Conservation (phyloP, 2,888 invertebrate species). For the Latrodectus elegans region DNA sequence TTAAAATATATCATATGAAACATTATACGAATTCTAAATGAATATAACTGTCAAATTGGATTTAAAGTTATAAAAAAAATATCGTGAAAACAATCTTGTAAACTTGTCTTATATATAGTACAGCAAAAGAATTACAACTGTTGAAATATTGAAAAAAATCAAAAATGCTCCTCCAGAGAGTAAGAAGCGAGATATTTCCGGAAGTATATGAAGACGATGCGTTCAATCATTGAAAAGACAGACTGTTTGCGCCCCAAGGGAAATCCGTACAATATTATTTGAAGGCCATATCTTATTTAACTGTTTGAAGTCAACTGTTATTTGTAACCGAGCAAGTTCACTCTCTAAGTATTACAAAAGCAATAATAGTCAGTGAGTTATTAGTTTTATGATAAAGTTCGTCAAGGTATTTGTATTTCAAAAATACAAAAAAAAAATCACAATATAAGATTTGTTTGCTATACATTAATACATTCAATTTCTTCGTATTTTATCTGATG, state of each 20-base stretch:
- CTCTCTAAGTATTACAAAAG: too few relatives aligned
- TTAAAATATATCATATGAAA: too few relatives aligned
- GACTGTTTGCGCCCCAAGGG: background rate
- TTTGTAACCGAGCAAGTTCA: background rate
- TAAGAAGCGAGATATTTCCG: background rate
- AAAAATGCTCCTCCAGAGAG: background rate
- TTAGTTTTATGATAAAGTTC: too few relatives aligned
- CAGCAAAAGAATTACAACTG: background rate
- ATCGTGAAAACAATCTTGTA: background rate
- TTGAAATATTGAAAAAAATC: background rate
- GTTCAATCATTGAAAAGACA: background rate
- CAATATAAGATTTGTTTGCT: too few relatives aligned
- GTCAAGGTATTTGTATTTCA: too few relatives aligned
- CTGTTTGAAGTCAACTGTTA: background rate
- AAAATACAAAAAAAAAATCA: too few relatives aligned
- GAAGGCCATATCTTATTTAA: slow-evolving; percentile 1
- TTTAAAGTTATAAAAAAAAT: too few relatives aligned
- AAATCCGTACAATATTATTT: background rate
- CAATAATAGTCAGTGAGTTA: too few relatives aligned
- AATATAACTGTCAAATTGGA: too few relatives aligned
- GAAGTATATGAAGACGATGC: background rate
- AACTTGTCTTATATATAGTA: background rate
- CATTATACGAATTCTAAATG: too few relatives aligned
- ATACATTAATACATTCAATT: too few relatives aligned
- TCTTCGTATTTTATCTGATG: too few relatives aligned